phyloP scores from a whole-genome alignment of 2,888 invertebrate species.

The Himalopsyche tibetana region DNA sequence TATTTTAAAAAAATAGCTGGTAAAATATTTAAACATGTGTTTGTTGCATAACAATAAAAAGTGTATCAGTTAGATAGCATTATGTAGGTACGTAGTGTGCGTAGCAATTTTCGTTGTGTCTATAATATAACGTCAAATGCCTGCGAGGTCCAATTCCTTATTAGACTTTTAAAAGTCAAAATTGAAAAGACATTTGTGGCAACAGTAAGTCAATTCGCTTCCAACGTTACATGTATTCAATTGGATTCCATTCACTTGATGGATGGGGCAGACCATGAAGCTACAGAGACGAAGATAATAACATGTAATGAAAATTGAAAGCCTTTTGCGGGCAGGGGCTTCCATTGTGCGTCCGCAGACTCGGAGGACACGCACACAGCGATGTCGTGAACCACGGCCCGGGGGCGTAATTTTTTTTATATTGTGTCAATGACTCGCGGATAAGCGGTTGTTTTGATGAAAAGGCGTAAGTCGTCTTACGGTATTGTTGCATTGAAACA shows the following conservation, averaged over 20 bases:
- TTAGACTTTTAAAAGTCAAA: no score
- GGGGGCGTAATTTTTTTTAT: constrained; percentile 31
- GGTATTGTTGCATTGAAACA: background rate
- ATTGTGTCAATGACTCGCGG: constrained; percentile 7
- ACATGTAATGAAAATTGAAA: constrained; percentile 23
- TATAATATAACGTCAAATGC: no score
- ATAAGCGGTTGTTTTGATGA: background rate
- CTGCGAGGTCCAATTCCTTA: no score
- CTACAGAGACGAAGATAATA: background rate
- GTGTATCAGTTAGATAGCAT: no score
- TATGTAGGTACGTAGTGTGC: no score
- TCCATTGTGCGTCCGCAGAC: constrained; percentile 1
- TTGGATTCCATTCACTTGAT: background rate
- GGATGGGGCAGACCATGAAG: constrained; percentile 4
- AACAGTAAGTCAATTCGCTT: background rate
- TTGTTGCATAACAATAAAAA: no score
- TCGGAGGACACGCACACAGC: constrained; percentile 2
- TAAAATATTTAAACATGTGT: no score
- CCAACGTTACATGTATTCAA: background rate
- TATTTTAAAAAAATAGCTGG: no score
- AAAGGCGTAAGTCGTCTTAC: background rate
- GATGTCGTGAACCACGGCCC: constrained; percentile 26
- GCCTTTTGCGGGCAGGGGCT: constrained; percentile 25
- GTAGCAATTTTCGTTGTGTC: no score
- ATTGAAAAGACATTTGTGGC: no score